These are phyloP conservation scores for Drosophila fuyamai DNA, from an alignment of 1,140 invertebrate genomes.

Conservation along the genomic window DNA sequence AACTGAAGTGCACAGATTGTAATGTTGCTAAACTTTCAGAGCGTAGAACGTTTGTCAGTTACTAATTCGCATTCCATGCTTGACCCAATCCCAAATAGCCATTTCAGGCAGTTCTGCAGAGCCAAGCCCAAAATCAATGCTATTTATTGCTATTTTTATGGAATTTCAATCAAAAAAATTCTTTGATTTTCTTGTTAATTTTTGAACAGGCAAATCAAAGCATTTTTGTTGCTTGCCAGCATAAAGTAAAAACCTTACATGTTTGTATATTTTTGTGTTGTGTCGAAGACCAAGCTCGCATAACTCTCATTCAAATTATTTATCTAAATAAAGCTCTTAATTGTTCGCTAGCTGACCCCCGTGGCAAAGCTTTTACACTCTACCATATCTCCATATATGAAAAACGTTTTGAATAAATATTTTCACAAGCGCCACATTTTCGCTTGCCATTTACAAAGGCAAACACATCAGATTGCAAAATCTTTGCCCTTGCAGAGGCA, in stretches of 20 bases:
- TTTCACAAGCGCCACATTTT: constrained; percentile 46
- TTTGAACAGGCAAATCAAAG: background rate
- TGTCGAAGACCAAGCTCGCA: constrained; percentile 18
- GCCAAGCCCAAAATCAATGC: constrained; percentile 34
- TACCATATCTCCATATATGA: constrained; percentile 26
- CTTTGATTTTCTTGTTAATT: constrained; percentile 14
- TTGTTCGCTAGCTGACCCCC: constrained; percentile 21
- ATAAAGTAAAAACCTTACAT: background rate
- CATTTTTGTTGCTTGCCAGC: background rate
- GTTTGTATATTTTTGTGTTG: constrained; percentile 14
- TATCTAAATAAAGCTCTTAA: constrained; percentile 36
- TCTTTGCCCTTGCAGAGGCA: constrained; percentile 39
- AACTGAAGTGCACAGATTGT: constrained; percentile 7
- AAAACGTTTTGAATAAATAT: constrained; percentile 47
- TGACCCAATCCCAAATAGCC: constrained; percentile 35
- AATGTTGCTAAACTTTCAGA: constrained; percentile 21
- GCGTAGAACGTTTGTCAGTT: constrained; percentile 11
- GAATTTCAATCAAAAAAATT: constrained; percentile 33
- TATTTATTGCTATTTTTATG: constrained; percentile 30
- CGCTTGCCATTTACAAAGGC: constrained; percentile 43
- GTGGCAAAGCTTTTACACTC: constrained; percentile 23
- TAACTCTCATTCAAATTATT: constrained; percentile 6
- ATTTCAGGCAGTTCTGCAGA: constrained; percentile 32
- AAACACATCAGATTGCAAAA: constrained; percentile 60
- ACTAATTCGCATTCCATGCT: constrained; percentile 47